These are phyloP conservation scores for Fistularia commersonii DNA, from an alignment of 2,797 vertebrate genomes.

Conservation along the genomic window DNA sequence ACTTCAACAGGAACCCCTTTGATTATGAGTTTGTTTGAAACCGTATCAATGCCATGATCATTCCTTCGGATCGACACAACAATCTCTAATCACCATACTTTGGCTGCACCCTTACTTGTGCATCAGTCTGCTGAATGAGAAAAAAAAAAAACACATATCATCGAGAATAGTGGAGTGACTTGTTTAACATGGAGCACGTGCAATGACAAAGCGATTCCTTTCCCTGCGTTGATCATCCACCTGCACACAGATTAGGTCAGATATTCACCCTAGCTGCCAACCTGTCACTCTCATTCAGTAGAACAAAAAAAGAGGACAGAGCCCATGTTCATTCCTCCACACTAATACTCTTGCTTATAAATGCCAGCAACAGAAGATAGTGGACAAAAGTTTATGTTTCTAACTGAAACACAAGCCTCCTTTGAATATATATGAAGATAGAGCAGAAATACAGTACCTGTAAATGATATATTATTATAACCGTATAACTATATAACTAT, in stretches of 20 bases:
- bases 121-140: conserved; percentile 45
- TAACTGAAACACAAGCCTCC: conserved; percentile 7
- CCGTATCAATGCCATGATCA: conserved; percentile 78
- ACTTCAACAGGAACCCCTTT: conserved; percentile 79
- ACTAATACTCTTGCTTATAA: conserved; percentile 31
- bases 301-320: conserved; percentile 43
- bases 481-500: no score
- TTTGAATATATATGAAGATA: neutral
- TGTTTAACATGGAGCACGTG: conserved; percentile 75
- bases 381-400: conserved; percentile 31
- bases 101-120: conserved; percentile 64
- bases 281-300: conserved; percentile 65
- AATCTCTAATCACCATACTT: conserved; percentile 72
- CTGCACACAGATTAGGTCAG: conserved; percentile 76
- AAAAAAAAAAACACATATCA: conserved; percentile 33
- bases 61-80: conserved; percentile 73
- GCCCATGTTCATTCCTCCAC: conserved; percentile 59
- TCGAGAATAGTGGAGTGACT: conserved; percentile 63
- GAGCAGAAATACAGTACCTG: no score
- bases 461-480: no score
- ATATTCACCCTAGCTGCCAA: conserved; percentile 74
- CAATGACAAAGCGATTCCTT: conserved; percentile 76
- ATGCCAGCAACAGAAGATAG: conserved; percentile 32
- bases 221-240: conserved; percentile 64
- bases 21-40: conserved; percentile 80